phyloP scores from a whole-genome alignment of 2,888 invertebrate genomes.

The Synergus laeviventris region DNA sequence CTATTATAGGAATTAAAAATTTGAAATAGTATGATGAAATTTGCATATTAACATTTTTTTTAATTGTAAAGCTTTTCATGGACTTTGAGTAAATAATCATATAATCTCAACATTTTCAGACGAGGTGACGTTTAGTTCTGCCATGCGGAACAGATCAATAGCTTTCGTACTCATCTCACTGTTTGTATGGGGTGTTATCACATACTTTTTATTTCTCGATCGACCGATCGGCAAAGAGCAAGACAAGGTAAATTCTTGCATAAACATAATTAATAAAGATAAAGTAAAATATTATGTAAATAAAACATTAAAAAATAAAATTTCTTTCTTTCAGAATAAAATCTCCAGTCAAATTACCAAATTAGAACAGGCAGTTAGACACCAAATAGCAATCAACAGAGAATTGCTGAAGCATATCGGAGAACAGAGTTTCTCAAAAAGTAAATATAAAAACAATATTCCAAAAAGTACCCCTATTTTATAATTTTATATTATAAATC shows the following conservation, averaged over 20 bases:
- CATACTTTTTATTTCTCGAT: constrained; percentile 78
- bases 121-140: constrained; percentile 61
- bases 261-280: neutral
- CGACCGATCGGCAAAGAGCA: constrained; percentile 74
- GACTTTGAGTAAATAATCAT: neutral
- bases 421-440: constrained; percentile 55
- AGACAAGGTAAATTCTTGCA: constrained; percentile 59
- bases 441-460: constrained; percentile 54
- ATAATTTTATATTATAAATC: neutral
- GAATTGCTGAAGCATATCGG: constrained; percentile 63
- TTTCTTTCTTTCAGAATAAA: constrained; percentile 57
- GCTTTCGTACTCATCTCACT: constrained; percentile 74
- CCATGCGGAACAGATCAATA: constrained; percentile 74
- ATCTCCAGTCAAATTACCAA: constrained; percentile 64
- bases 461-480: neutral
- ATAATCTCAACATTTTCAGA: constrained; percentile 35
- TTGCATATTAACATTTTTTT: neutral
- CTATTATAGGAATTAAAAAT: neutral
- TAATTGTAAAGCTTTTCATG: neutral
- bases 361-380: constrained; percentile 64
- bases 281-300: constrained; percentile 17
- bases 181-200: constrained; percentile 78
- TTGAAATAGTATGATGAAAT: no score
- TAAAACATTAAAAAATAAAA: constrained; percentile 10
- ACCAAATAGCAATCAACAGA: constrained; percentile 65